Percentiles rank a stretch among this genome's conserved stretches.
Conservation (phyloP, 2,888 invertebrate genomes). For the Epinotia nisella region DNA sequence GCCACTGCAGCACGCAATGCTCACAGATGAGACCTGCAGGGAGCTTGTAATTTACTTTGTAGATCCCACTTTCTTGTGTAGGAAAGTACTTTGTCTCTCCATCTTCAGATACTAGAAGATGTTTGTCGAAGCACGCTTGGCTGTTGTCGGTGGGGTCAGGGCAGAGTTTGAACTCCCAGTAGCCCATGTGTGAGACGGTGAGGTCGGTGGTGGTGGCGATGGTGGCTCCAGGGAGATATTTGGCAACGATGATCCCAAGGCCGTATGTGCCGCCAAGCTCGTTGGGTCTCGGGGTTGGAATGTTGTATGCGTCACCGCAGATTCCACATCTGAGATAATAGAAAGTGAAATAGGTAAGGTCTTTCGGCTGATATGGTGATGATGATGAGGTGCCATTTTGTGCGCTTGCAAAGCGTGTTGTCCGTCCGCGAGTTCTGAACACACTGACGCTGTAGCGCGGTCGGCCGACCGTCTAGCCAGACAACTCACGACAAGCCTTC, state of each 20-base stretch:
- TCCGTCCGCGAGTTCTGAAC: too few relatives aligned
- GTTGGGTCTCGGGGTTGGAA: constrained; percentile 87
- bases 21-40: constrained; percentile 87
- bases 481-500: too few relatives aligned
- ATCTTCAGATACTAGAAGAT: constrained; percentile 84
- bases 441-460: too few relatives aligned
- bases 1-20: constrained; percentile 94
- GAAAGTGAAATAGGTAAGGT: too few relatives aligned
- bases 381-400: too few relatives aligned
- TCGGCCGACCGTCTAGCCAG: too few relatives aligned
- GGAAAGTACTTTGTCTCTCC: constrained; percentile 88
- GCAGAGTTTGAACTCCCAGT: constrained; percentile 92
- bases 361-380: too few relatives aligned
- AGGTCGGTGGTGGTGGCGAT: constrained; percentile 89
- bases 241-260: constrained; percentile 88
- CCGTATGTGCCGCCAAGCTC: constrained; percentile 93
- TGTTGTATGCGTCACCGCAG: constrained; percentile 93
- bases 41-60: constrained; percentile 87
- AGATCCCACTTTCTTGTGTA: constrained; percentile 87
- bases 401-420: too few relatives aligned
- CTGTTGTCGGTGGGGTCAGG: constrained; percentile 87
- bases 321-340: constrained; percentile 86
- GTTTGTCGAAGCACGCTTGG: constrained; percentile 90
- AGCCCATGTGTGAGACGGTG: constrained; percentile 93
- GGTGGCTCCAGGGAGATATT: constrained; percentile 86